Evolutionary conservation across 2,113 vertebrate genomes (phyloP), one percentile per base, ranked within the genome.

Genomic region (Butastur rufipennis): DNA sequence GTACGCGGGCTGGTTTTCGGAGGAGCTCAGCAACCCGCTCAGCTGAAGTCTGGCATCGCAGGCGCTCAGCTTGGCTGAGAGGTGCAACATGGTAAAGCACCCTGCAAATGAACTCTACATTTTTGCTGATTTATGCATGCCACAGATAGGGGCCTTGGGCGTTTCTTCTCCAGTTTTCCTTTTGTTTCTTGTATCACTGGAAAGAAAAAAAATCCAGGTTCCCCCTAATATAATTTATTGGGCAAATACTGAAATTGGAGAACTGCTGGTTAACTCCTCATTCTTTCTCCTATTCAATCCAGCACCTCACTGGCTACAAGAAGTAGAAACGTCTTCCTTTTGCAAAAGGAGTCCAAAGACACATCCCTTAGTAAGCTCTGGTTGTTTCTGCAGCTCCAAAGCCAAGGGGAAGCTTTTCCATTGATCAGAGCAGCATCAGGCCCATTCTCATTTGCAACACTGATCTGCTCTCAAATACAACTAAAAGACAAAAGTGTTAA

Each of bases 401-500:
- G 81, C 75, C 71, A 91, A 72, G 29, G 59, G 59, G 74, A 93
- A 96, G 89, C 71, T 89, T 91, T 58, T 84, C 71, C 84, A 95
- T 83, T 71, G 95, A 96, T 95, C 94, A 70, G 74, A 83, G 93
- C 89, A 97, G 96, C 84, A 93, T 93, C 87, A 96, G 89, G 50
- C 96, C 94, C 95, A 79, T 77, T 94, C 92, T 96, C 85, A 94
- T 95, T 97, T 96, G 70, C 93, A 97, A 94, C 92, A 94, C 50
- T 96, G 95, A 96, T 96, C 96, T 97, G 88, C 95, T 97, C 95
- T 97, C 96, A 96, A 96, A 97, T 94, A 94, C 97, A 97, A 95
- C 95, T 97, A 93, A 97, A 96, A 95, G 95, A 96, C 97, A 97
- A 98, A 98, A 97, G 95, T 91, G 90, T 90, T 94, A 96, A 95